Conservation (phyloP, 2,797 vertebrate species). For the Trachops cirrhosus region DNA sequence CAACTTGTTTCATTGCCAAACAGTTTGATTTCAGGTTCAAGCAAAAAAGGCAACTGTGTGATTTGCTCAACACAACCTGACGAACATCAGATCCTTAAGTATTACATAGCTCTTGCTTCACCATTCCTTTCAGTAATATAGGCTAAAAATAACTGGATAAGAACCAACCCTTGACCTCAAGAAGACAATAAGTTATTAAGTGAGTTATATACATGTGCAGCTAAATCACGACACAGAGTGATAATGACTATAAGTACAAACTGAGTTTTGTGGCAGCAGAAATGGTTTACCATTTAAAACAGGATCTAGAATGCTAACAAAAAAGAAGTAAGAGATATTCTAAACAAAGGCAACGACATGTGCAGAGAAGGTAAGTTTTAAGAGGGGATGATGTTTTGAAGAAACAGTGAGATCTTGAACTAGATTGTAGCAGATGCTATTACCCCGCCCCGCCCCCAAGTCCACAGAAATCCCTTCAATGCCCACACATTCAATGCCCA, state of each 20-base stretch:
- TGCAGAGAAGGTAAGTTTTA: background rate
- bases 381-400: background rate
- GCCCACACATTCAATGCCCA: background rate
- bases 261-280: background rate
- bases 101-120: background rate
- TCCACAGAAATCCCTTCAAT: background rate
- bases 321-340: background rate
- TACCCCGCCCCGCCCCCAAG: background rate
- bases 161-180: background rate
- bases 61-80: background rate
- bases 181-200: background rate
- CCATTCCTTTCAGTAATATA: background rate
- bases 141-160: background rate
- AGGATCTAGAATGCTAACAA: background rate
- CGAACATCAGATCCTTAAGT: background rate
- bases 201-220: background rate
- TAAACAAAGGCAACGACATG: background rate
- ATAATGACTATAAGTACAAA: background rate
- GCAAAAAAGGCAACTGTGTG: background rate
- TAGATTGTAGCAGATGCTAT: background rate
- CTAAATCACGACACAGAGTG: background rate
- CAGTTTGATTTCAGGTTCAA: background rate
- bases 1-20: background rate
- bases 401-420: background rate
- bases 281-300: background rate